phyloP scores from a whole-genome alignment of 2,113 vertebrate species.

The Varanus salvator region DNA sequence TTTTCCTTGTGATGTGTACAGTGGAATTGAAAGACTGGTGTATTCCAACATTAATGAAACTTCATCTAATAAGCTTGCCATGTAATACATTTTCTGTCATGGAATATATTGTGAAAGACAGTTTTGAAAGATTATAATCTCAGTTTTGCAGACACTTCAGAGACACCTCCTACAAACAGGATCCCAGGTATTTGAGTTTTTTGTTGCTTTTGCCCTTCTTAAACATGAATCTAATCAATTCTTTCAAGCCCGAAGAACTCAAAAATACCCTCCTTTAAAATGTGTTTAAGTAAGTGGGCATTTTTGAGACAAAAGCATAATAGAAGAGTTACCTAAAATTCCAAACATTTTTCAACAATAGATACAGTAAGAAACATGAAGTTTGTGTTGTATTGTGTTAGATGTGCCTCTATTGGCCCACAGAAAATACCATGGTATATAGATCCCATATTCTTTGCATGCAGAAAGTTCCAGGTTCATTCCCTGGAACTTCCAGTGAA shows the following conservation, averaged over 20 bases:
- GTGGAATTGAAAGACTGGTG: neutral
- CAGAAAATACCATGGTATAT: no score
- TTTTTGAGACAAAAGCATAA: no score
- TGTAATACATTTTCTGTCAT: neutral
- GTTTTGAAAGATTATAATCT: neutral
- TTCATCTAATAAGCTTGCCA: neutral
- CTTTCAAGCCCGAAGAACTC: neutral
- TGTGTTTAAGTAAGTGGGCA: neutral
- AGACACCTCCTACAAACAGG: slow-evolving; percentile 11
- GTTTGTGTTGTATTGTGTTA: no score
- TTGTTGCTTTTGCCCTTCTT: slow-evolving; percentile 24
- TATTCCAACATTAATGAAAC: neutral
- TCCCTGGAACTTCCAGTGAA: no score
- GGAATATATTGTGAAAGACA: neutral
- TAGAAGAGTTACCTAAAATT: no score
- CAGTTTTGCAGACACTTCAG: slow-evolving; percentile 24
- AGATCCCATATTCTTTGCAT: no score
- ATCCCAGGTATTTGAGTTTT: slow-evolving; percentile 30
- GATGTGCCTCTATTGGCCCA: no score
- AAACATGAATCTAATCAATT: neutral
- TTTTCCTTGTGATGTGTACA: neutral
- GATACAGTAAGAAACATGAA: no score
- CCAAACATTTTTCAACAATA: no score
- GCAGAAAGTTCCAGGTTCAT: no score
- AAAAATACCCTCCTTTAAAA: neutral